Evolutionary conservation across 2,888 invertebrate genomes (phyloP), one percentile per base, ranked within the genome.

Genomic region (Ormyrus rosae): DNA sequence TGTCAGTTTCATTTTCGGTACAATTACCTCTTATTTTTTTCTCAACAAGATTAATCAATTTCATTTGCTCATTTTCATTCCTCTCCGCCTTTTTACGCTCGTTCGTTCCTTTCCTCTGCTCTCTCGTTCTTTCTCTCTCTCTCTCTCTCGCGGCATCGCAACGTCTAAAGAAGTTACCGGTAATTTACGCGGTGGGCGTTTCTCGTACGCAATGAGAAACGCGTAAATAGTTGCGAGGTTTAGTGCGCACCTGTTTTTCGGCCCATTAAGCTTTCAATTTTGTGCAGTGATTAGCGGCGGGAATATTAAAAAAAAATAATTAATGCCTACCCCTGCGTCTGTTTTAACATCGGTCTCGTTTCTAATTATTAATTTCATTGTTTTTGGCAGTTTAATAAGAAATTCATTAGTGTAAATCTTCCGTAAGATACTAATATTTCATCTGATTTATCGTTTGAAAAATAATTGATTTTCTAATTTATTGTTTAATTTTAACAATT

Each of bases 111-210:
- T 69, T 65, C 46, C 58, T 70, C 51, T 58, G 68, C 68, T 69
- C 78, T 51, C 67, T 19, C 19, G 19, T 19, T 19, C 19, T 19
- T 2, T 19, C 3, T 34, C 34, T 34, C 34, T 34, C 34, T 34
- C 34, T 34, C 34, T 34, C 34, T 34, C 34, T 82, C 80, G 64
- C 71, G 78, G 78, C 81, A 81, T 82, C 81, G 74, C 73, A 51
- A 80, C 81, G 79, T 61, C 64, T 53, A 73, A 70, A 69, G 77
- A 78, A 76, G 68, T 79, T 81, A 69, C 77, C 58, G 71, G 83
- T 83, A 85, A 86, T 86, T 86, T 86, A 80, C 79, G 67, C 79
- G 74, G 84, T 85, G 85, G 85, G 86, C 88, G 85, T 84, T 84
- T 78, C 82, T 81, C 61, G 9, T 61, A 64, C 73, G 76, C 80